phyloP scores from a whole-genome alignment of 2,113 vertebrate genomes.

The Aramus guarauna region DNA sequence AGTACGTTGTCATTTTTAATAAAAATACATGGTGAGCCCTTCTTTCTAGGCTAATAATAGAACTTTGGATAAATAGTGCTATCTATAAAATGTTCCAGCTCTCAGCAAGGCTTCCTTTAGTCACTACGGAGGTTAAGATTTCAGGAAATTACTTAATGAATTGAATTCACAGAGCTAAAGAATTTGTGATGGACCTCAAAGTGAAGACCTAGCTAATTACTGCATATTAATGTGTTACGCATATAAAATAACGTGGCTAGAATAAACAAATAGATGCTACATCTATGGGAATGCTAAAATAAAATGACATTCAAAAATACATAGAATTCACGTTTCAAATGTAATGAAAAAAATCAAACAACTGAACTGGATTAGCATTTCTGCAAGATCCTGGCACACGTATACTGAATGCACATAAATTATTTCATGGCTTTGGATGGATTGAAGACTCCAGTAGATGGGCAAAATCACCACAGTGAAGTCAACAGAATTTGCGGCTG shows the following conservation, averaged over 20 bases:
- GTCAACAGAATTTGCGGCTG: not conserved
- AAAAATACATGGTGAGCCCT: not conserved
- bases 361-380: not conserved
- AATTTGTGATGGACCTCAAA: not conserved
- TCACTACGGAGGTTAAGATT: not conserved
- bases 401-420: not conserved
- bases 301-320: not conserved
- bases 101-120: constrained; percentile 19
- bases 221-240: not conserved
- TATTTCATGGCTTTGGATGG: not conserved
- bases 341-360: not conserved
- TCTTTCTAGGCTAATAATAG: constrained; percentile 53
- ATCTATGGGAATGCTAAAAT: not conserved
- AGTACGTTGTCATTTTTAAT: constrained; percentile 28
- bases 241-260: not conserved
- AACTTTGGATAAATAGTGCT: constrained; percentile 37
- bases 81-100: constrained; percentile 36
- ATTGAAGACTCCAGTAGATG: not conserved
- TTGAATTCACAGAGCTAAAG: not conserved
- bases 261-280: not conserved
- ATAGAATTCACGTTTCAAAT: not conserved
- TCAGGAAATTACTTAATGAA: not conserved
- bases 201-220: not conserved
- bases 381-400: not conserved
- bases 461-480: not conserved